These are phyloP conservation scores for Pollicipes pollicipes DNA, from an alignment of 1,140 invertebrate species.

Conservation along the genomic window DNA sequence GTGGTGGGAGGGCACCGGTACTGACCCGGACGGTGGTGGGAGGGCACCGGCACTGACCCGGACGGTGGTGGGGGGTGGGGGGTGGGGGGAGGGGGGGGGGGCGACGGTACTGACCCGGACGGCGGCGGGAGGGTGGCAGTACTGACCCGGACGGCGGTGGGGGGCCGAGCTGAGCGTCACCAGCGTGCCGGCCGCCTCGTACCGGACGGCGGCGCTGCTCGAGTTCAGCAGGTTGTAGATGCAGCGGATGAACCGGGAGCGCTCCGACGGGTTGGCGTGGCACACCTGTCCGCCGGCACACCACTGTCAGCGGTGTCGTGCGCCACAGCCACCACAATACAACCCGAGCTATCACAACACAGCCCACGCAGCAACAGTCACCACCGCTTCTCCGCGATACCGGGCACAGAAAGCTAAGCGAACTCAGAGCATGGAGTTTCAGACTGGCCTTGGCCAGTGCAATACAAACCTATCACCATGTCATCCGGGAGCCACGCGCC, in stretches of 20 bases:
- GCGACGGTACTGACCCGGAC: no score
- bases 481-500: no score
- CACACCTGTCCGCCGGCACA: slow-evolving; percentile 47
- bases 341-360: no score
- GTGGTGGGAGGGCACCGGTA: no score
- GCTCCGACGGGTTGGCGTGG: slow-evolving; percentile 87
- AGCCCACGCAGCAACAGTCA: no score
- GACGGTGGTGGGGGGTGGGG: no score
- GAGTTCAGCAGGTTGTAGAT: slow-evolving; percentile 97
- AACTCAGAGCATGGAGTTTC: neutral
- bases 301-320: neutral
- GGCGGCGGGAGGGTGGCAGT: neutral
- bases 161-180: slow-evolving; percentile 93
- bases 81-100: no score
- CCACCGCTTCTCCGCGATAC: neutral
- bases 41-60: no score
- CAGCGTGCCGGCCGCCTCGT: slow-evolving; percentile 98
- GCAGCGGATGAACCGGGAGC: slow-evolving; percentile 90
- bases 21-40: no score
- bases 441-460: no score
- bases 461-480: no score
- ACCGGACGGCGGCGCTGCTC: slow-evolving; percentile 84
- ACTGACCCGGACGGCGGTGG: slow-evolving; percentile 79
- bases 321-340: no score
- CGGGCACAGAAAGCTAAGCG: neutral